These are phyloP conservation scores for Lampris megalopsis DNA, from an alignment of 2,113 vertebrate species.

Conservation along the genomic window DNA sequence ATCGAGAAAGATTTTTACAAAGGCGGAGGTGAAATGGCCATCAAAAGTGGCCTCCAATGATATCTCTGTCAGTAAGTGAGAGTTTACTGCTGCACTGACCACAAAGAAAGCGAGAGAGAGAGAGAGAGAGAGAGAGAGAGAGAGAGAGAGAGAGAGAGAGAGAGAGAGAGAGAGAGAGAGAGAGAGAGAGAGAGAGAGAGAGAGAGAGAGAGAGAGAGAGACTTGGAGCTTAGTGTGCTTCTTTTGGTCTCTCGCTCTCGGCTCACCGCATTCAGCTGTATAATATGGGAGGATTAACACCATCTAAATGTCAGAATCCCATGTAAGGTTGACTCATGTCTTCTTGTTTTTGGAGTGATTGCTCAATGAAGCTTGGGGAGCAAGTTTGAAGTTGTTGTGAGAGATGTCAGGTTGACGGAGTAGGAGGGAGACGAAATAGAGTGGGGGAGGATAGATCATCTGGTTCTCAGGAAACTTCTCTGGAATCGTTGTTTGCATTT, in stretches of 20 bases:
- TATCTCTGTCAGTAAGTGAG: no score
- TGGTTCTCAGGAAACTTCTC: slow-evolving; percentile 37
- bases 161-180: no score
- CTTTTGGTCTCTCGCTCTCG: not conserved
- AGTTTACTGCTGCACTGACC: no score
- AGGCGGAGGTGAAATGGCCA: no score
- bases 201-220: not conserved
- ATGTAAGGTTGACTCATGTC: slow-evolving; percentile 38
- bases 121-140: no score
- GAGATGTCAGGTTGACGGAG: slow-evolving; percentile 31
- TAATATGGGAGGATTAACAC: slow-evolving; percentile 17
- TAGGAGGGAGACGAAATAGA: slow-evolving; percentile 29
- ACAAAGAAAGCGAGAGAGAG: no score
- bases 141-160: no score
- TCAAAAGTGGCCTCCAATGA: no score
- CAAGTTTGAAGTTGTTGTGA: slow-evolving; percentile 33
- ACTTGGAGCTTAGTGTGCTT: not conserved
- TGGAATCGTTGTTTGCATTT: slow-evolving; percentile 41
- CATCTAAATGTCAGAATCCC: slow-evolving; percentile 23
- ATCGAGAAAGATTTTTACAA: no score
- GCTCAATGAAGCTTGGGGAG: slow-evolving; percentile 13
- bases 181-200: no score
- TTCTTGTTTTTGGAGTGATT: not conserved
- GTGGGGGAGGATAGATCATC: slow-evolving; percentile 34
- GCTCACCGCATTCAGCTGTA: slow-evolving; percentile 24